A percentile compares a stretch with the other conserved stretches of the same genome.
phyloP scores from a whole-genome alignment of 2,888 invertebrate species.

The Laspeyria flexula region DNA sequence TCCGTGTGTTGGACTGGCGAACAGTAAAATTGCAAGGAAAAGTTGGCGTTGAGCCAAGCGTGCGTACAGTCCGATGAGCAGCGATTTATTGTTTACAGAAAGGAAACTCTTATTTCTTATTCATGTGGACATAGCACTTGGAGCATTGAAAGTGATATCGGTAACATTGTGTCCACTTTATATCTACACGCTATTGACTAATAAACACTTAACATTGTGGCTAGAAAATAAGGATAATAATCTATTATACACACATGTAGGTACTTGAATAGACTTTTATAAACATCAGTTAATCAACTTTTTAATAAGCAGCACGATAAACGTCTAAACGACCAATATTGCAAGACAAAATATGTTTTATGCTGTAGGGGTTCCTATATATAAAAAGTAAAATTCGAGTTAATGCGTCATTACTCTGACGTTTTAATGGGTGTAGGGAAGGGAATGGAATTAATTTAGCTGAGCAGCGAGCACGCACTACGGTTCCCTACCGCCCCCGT shows the following conservation, averaged over 20 bases:
- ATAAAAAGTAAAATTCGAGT: constrained; percentile 40
- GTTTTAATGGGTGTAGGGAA: constrained; percentile 61
- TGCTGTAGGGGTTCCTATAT: constrained; percentile 18
- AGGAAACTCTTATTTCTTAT: constrained; percentile 73
- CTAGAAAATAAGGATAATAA: constrained; percentile 16
- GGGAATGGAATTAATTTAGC: constrained; percentile 62
- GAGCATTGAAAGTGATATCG: constrained; percentile 57
- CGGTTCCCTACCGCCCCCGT: constrained; percentile 44
- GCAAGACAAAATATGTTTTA: constrained; percentile 15
- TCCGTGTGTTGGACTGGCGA: constrained; percentile 63
- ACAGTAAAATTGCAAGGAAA: constrained; percentile 76
- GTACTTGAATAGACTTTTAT: not conserved
- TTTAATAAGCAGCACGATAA: not conserved
- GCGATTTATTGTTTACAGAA: constrained; percentile 68
- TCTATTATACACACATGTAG: not conserved
- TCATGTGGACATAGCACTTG: constrained; percentile 57
- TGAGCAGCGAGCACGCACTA: constrained; percentile 55
- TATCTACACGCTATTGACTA: constrained; percentile 21
- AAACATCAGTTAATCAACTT: not conserved
- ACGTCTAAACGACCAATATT: not conserved
- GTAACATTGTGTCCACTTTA: constrained; percentile 28
- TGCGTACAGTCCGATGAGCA: constrained; percentile 49
- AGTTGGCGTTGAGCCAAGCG: constrained; percentile 71
- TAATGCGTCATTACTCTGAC: constrained; percentile 56
- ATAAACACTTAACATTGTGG: constrained; percentile 5